These are phyloP conservation scores for Reticulitermes lucifugus DNA, from an alignment of 2,888 invertebrate genomes.

Conservation along the genomic window DNA sequence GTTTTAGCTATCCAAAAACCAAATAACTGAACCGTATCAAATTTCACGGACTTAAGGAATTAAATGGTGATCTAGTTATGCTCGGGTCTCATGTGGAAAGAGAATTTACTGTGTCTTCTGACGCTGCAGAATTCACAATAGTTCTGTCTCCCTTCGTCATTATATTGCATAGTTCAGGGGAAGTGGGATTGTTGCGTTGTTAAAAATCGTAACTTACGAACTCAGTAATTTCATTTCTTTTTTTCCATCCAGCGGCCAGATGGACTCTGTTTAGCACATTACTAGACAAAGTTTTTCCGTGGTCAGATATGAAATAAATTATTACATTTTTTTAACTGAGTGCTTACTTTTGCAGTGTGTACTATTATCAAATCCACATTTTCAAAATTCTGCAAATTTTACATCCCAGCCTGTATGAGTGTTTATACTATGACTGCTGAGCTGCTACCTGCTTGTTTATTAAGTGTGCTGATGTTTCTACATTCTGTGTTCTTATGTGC, in stretches of 20 bases:
- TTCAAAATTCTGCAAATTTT: too few relatives aligned
- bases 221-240: neutral
- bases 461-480: too few relatives aligned
- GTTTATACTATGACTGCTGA: too few relatives aligned
- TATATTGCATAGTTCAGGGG: neutral
- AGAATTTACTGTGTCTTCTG: neutral
- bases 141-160: neutral
- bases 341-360: too few relatives aligned
- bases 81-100: neutral
- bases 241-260: neutral
- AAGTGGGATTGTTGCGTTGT: neutral
- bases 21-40: slow-evolving; percentile 16
- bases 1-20: neutral
- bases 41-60: neutral
- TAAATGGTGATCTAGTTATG: neutral
- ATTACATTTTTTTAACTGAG: too few relatives aligned
- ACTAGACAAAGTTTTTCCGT: too few relatives aligned
- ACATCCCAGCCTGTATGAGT: too few relatives aligned
- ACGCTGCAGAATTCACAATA: neutral
- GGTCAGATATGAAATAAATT: too few relatives aligned
- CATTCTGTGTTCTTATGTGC: too few relatives aligned
- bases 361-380: too few relatives aligned
- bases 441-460: too few relatives aligned
- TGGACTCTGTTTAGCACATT: too few relatives aligned
- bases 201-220: neutral